Conservation (phyloP, 2,113 vertebrate genomes). For the Vidua macroura region DNA sequence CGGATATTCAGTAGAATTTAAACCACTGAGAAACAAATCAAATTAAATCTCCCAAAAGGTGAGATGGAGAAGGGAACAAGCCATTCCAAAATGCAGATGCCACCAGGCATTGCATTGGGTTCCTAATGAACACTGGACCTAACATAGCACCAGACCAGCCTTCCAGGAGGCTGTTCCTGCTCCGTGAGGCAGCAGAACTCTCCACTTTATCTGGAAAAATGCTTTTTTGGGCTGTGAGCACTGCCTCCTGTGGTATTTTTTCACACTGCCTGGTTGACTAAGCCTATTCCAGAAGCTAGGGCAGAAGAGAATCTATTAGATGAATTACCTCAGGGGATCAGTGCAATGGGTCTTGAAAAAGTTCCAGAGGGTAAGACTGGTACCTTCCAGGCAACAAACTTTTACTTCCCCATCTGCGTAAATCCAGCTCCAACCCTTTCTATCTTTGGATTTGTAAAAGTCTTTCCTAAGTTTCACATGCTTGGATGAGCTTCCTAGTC, state of each 20-base stretch:
- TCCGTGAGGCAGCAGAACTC: not conserved
- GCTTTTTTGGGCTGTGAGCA: not conserved
- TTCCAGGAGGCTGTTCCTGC: not conserved
- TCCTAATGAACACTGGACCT: not conserved
- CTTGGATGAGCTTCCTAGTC: not conserved
- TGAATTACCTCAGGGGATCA: not conserved
- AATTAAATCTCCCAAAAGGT: not conserved
- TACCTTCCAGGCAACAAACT: not conserved
- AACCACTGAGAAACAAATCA: not conserved
- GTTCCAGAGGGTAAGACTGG: not conserved
- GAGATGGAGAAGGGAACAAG: not conserved
- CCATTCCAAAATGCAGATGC: not conserved
- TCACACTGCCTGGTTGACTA: not conserved
- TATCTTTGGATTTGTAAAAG: not conserved
- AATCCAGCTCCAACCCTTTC: not conserved
- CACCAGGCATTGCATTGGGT: not conserved
- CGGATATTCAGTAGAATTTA: not conserved
- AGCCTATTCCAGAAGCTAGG: not conserved
- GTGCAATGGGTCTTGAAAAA: not conserved
- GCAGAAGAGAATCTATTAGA: not conserved
- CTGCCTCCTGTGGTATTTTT: not conserved
- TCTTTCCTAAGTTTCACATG: not conserved
- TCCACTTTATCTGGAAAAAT: not conserved
- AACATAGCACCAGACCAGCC: not conserved
- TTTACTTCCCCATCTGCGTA: accelerated